Evolutionary conservation across 2,888 invertebrate genomes (phyloP).

Genomic region (Brachyptera risi): DNA sequence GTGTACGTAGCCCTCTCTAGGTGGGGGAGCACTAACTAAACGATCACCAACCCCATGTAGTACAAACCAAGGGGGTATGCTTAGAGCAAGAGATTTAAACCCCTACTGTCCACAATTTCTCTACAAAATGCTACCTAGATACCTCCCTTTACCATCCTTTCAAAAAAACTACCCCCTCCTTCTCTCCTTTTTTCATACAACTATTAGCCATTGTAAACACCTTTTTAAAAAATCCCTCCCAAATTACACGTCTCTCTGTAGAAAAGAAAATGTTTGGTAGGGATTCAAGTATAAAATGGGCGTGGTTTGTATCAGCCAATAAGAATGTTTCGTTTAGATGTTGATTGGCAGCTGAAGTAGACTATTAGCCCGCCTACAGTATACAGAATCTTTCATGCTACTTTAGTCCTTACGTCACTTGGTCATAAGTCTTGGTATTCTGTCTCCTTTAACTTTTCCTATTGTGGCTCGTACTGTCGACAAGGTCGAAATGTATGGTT

Average conservation of each 20-base stretch:
- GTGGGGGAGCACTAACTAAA: not conserved
- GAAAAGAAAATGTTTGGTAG: slow-evolving; percentile 8
- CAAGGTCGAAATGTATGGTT: not conserved
- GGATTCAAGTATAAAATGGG: slow-evolving; percentile 28
- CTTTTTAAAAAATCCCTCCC: slow-evolving; percentile 25
- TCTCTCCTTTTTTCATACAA: no score
- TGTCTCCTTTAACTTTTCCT: not conserved
- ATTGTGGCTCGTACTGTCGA: not conserved
- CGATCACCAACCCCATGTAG: not conserved
- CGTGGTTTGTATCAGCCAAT: slow-evolving; percentile 31
- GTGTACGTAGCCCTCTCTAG: slow-evolving; percentile 1
- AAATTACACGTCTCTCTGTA: slow-evolving; percentile 28
- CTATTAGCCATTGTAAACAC: slow-evolving; percentile 31
- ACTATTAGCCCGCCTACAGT: slow-evolving; percentile 30
- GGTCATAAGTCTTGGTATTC: slow-evolving; percentile 4
- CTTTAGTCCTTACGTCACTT: not conserved
- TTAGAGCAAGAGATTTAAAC: slow-evolving; percentile 12
- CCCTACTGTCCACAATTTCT: slow-evolving; percentile 1
- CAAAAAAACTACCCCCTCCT: slow-evolving; percentile 6
- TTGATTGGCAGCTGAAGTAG: slow-evolving; percentile 30
- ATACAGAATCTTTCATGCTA: not conserved
- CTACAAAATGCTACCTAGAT: not conserved
- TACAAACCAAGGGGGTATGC: not conserved
- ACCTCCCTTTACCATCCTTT: slow-evolving; percentile 14
- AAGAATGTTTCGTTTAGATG: slow-evolving; percentile 26